Percentiles rank a stretch among this genome's conserved stretches.
Conservation (phyloP, 2,797 vertebrate genomes). For the Gobionotothen gibberifrons region DNA sequence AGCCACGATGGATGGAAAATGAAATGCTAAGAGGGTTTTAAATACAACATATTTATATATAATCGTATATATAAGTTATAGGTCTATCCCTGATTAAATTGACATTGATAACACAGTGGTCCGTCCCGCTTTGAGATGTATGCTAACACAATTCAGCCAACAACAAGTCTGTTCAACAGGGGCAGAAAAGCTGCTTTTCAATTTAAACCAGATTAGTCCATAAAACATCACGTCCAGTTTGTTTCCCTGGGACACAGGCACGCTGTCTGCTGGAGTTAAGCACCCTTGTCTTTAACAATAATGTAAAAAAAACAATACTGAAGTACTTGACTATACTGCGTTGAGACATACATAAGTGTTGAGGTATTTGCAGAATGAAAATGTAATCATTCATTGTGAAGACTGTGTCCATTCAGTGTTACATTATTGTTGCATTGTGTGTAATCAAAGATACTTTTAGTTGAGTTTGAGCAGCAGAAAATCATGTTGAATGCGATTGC, state of each 20-base stretch:
- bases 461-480: neutral
- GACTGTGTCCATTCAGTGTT: neutral
- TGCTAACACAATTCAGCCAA: slow-evolving; percentile 24
- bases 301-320: slow-evolving; percentile 17
- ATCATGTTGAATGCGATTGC: neutral
- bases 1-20: slow-evolving; percentile 9
- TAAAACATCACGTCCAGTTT: slow-evolving; percentile 57
- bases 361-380: neutral
- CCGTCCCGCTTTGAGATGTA: slow-evolving; percentile 11
- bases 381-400: neutral
- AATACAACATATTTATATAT: neutral
- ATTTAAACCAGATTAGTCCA: slow-evolving; percentile 75
- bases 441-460: neutral
- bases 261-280: slow-evolving; percentile 27
- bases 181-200: slow-evolving; percentile 74
- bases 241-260: slow-evolving; percentile 40
- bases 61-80: neutral
- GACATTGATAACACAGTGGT: slow-evolving; percentile 10
- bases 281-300: slow-evolving; percentile 27
- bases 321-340: slow-evolving; percentile 4
- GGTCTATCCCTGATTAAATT: slow-evolving; percentile 20
- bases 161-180: slow-evolving; percentile 24
- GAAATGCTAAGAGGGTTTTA: slow-evolving; percentile 20
- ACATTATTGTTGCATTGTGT: neutral
- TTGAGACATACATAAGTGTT: neutral